phyloP scores from a whole-genome alignment of 2,797 vertebrate genomes.

The Salarias fasciatus region DNA sequence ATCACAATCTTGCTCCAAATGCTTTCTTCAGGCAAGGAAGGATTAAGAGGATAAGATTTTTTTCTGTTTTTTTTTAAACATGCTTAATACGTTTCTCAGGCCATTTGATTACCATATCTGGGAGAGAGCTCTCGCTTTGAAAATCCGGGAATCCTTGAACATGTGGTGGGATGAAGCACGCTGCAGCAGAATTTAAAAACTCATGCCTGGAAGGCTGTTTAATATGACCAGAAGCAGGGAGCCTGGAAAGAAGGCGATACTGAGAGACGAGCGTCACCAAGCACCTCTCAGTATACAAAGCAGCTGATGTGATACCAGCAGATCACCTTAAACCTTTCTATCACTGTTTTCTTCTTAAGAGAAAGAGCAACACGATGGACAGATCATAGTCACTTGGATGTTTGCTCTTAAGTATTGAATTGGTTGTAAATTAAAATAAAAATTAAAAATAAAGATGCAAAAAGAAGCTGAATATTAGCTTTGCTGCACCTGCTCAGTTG shows the following conservation, averaged over 20 bases:
- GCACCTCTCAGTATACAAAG: neutral
- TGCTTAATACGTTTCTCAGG: conserved; percentile 22
- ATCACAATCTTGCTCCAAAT: too few species aligned
- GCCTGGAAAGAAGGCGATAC: conserved; percentile 53
- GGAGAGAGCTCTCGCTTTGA: conserved; percentile 25
- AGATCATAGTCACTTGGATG: too few species aligned
- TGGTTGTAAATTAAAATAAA: conserved; percentile 2
- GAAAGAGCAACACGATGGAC: neutral
- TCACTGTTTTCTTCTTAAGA: too few species aligned
- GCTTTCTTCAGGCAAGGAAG: too few species aligned
- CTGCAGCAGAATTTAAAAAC: conserved; percentile 40
- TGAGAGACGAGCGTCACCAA: conserved; percentile 19
- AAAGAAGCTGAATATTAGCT: too few species aligned
- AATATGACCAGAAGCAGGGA: conserved; percentile 53
- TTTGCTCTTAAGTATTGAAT: too few species aligned
- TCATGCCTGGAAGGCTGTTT: conserved; percentile 43
- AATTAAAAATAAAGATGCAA: neutral
- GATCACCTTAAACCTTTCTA: too few species aligned
- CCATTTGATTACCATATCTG: conserved; percentile 1
- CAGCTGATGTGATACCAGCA: conserved; percentile 9
- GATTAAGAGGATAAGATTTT: too few species aligned
- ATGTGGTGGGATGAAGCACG: conserved; percentile 37
- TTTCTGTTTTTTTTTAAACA: too few species aligned
- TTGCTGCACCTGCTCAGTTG: too few species aligned
- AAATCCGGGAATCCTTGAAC: conserved; percentile 19